Base-by-base conservation (phyloP, 2,888 invertebrate genomes). In the Carabus problematicus region DNA sequence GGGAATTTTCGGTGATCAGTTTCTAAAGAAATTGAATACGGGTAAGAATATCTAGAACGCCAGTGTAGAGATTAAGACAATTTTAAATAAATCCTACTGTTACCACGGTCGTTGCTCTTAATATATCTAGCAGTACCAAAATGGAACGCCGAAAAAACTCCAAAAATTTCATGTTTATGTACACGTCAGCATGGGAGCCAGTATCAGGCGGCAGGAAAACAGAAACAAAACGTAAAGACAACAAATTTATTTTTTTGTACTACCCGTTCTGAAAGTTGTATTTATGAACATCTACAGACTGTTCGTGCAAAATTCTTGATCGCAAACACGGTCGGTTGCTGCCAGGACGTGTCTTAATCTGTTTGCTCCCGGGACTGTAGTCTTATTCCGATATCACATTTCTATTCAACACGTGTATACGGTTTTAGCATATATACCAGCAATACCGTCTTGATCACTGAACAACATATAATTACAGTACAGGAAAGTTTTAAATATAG, bases 261-360 rank as follows among this genome's bases (percentile, higher is more conserved):
- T 12, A 45, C 14, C 14, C 14, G 45, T 45, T 45, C n/a, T 45
- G 11, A 45, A 14, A 16, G 18, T 11, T 60, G 60, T 29, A 29
- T 29, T 29, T 29, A 29, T 29, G 29, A 29, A 29, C 29, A 29
- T 3, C 29, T 29, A 29, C 29, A 29, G 29, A 29, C 42, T 19
- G 43, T 61, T 61, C 45, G 29, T 9, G 8, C 8, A 49, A 16
- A 61, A 61, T 61, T 49, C 49, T 61, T 61, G 61, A 61, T 61
- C 61, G n/a, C 61, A 49, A 29, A 49, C 11, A 19, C 8, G 6
- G 49, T 3, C 9, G 29, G 7, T 45, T 39, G 29, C 11, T 49
- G 61, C 61, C 61, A 61, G 49, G 11, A 29, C 52, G 16, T 43
- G 42, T 59, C 59, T 59, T 59, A 59, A 59, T 59, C 43, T 59